Evolutionary conservation across 2,797 vertebrate species (phyloP).

Genomic region (Todus mexicanus): DNA sequence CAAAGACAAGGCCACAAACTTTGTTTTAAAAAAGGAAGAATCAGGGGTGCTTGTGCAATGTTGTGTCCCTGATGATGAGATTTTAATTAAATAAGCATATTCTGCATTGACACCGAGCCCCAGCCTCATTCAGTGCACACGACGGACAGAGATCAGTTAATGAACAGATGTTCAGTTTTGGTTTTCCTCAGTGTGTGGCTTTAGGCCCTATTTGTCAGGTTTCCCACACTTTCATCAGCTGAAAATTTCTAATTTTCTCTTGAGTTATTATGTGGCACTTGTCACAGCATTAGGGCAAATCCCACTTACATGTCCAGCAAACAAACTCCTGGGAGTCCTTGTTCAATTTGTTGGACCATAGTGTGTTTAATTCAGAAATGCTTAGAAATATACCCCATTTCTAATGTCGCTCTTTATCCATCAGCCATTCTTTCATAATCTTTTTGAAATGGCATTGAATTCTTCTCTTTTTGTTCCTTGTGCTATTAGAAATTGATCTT

Average conservation of each 20-base stretch:
- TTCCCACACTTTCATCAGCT: neutral
- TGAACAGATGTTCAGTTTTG: constrained; percentile 26
- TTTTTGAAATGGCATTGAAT: neutral
- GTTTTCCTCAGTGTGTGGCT: neutral
- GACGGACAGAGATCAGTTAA: constrained; percentile 5
- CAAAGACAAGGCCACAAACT: neutral
- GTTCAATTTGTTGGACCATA: neutral
- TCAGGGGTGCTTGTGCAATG: neutral
- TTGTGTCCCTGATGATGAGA: neutral
- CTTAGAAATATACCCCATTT: neutral
- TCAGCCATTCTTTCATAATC: neutral
- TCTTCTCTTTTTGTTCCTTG: neutral
- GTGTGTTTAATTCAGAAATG: neutral
- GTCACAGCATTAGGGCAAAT: neutral
- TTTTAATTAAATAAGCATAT: constrained; percentile 36
- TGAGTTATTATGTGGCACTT: neutral
- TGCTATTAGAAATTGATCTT: neutral
- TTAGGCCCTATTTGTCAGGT: neutral
- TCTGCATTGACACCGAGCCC: neutral
- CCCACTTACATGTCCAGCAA: neutral
- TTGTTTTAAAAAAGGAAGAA: neutral
- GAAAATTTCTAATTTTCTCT: constrained; percentile 20
- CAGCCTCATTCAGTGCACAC: neutral
- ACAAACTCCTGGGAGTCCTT: neutral
- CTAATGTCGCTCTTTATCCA: neutral